Evolutionary conservation across 2,888 invertebrate species (phyloP).

Genomic region (Eupithecia vulgata): DNA sequence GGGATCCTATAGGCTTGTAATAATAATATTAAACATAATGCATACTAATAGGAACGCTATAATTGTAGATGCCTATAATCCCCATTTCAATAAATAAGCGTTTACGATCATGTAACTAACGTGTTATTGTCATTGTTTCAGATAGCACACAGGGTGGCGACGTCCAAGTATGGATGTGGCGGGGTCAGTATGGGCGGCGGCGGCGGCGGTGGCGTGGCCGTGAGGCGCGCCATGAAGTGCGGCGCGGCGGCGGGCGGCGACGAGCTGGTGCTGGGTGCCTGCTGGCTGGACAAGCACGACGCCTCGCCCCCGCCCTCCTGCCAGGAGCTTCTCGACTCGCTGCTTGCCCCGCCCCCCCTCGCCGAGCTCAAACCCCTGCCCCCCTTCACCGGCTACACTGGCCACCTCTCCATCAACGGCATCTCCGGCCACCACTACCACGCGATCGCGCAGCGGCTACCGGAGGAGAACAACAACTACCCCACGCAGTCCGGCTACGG

Average conservation of each 20-base stretch:
- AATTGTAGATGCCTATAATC: not conserved
- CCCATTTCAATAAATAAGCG: too few species aligned
- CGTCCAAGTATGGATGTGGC: slow-evolving; percentile 81
- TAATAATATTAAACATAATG: too few species aligned
- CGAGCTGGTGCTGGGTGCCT: slow-evolving; percentile 88
- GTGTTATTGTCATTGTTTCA: slow-evolving; percentile 59
- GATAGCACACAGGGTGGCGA: slow-evolving; percentile 81
- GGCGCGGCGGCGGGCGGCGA: slow-evolving; percentile 77
- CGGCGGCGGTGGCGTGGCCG: slow-evolving; percentile 65
- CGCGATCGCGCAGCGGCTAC: slow-evolving; percentile 90
- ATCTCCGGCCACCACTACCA: slow-evolving; percentile 95
- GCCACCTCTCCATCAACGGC: slow-evolving; percentile 93
- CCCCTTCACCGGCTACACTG: slow-evolving; percentile 93
- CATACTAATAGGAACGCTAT: not conserved
- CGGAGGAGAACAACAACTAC: slow-evolving; percentile 89
- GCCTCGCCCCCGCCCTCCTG: slow-evolving; percentile 72
- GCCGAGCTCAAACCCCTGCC: slow-evolving; percentile 93
- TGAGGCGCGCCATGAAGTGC: slow-evolving; percentile 86
- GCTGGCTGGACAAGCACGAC: slow-evolving; percentile 87
- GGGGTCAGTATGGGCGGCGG: slow-evolving; percentile 76
- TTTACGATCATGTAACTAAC: slow-evolving; percentile 25
- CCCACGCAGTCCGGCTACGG: slow-evolving; percentile 86
- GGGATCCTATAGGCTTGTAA: too few species aligned
- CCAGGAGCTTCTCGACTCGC: slow-evolving; percentile 89
- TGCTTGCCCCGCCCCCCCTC: slow-evolving; percentile 86